Evolutionary conservation across 2,888 invertebrate genomes (phyloP).

Genomic region (Stramonita haemastoma): DNA sequence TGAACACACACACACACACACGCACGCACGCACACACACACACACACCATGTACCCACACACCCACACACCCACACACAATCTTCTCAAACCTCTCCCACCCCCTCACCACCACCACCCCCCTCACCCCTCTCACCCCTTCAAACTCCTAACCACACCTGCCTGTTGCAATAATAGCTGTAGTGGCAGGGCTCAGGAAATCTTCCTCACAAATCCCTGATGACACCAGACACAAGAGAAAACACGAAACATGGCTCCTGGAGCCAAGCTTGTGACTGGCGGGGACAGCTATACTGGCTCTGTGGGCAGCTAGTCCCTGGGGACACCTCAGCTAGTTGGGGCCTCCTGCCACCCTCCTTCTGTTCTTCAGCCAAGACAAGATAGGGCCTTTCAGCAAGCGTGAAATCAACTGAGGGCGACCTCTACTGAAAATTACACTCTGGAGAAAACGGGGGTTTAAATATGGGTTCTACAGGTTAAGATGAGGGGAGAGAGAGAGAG

Average conservation of each 20-base stretch:
- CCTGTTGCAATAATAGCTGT: too few relatives aligned
- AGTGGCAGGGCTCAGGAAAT: too few relatives aligned
- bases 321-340: constrained; percentile 36
- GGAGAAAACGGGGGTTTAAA: constrained; percentile 5
- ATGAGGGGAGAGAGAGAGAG: background rate
- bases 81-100: too few relatives aligned
- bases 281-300: background rate
- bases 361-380: constrained; percentile 10
- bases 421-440: constrained; percentile 18
- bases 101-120: too few relatives aligned
- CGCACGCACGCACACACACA: too few relatives aligned
- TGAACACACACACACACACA: too few relatives aligned
- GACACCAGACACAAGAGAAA: background rate
- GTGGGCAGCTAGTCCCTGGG: constrained; percentile 12
- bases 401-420: constrained; percentile 35
- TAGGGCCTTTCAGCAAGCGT: constrained; percentile 21
- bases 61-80: too few relatives aligned
- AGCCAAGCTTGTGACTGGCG: background rate
- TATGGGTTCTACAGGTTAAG: background rate
- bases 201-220: background rate
- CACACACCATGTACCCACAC: too few relatives aligned
- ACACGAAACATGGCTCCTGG: background rate
- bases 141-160: too few relatives aligned
- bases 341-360: constrained; percentile 34
- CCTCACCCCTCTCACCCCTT: background rate